Conservation (phyloP, 2,797 vertebrate species). For the Enteromius treurensis region DNA sequence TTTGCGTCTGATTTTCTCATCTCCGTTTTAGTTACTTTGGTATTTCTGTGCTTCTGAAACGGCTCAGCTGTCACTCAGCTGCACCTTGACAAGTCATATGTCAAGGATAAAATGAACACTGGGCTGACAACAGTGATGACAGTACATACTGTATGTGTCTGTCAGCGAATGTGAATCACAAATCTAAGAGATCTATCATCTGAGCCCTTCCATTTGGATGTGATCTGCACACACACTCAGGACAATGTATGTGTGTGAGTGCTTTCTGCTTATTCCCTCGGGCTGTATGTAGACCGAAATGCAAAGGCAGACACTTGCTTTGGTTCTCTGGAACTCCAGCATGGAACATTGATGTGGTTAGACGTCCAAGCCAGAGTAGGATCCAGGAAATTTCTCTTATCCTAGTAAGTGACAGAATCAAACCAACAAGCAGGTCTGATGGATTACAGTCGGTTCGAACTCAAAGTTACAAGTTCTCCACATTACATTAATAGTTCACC, state of each 20-base stretch:
- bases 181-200: slow-evolving; percentile 11
- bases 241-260: slow-evolving; percentile 37
- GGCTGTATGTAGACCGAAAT: slow-evolving; percentile 42
- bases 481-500: not conserved
- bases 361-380: slow-evolving; percentile 19
- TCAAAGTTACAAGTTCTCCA: slow-evolving; percentile 24
- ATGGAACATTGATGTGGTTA: slow-evolving; percentile 33
- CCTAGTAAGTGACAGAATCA: slow-evolving; percentile 36
- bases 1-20: not conserved
- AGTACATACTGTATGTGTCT: slow-evolving; percentile 25
- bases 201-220: slow-evolving; percentile 34
- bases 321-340: slow-evolving; percentile 21
- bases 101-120: slow-evolving; percentile 29
- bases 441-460: slow-evolving; percentile 9
- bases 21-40: not conserved
- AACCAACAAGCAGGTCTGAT: slow-evolving; percentile 27
- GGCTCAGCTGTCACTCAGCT: slow-evolving; percentile 23
- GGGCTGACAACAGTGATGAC: slow-evolving; percentile 28
- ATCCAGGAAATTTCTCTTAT: slow-evolving; percentile 43
- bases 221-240: slow-evolving; percentile 50
- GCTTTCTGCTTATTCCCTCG: slow-evolving; percentile 40
- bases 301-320: slow-evolving; percentile 4
- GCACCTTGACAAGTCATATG: slow-evolving; percentile 15
- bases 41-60: not conserved
- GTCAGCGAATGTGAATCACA: slow-evolving; percentile 29